Percentiles rank a stretch among this genome's conserved stretches.
Conservation (phyloP, 1,140 invertebrate genomes). For the Drosophila arawakana region DNA sequence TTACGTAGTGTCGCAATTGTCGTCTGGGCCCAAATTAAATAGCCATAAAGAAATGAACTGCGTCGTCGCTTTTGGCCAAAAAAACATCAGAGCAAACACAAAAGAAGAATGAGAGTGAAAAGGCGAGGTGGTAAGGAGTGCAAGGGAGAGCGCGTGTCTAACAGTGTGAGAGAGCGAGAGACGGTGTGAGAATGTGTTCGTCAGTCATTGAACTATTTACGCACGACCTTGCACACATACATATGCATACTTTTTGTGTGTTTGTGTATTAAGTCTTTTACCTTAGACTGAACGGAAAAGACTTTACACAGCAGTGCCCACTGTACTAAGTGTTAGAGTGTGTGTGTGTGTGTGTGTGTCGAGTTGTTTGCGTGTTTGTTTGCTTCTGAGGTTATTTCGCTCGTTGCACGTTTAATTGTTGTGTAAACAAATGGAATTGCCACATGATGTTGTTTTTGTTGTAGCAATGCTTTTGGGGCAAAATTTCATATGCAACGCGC, state of each 20-base stretch:
- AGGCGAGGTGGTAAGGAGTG: background rate
- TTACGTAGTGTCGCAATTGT: slow-evolving; percentile 23
- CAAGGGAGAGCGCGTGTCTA: slow-evolving; percentile 13
- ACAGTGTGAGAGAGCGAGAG: slow-evolving; percentile 12
- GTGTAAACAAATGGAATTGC: slow-evolving; percentile 65
- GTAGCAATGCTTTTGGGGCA: slow-evolving; percentile 20
- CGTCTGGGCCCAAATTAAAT: slow-evolving; percentile 24
- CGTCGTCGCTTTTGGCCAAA: slow-evolving; percentile 43
- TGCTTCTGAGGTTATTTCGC: slow-evolving; percentile 50
- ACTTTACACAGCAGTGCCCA: slow-evolving; percentile 1
- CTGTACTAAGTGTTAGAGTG: background rate
- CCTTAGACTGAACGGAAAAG: slow-evolving; percentile 17
- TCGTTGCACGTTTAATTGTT: slow-evolving; percentile 67
- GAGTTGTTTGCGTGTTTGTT: slow-evolving; percentile 18
- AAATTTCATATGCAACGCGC: slow-evolving; percentile 18
- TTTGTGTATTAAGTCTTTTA: slow-evolving; percentile 7
- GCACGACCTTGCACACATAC: slow-evolving; percentile 66
- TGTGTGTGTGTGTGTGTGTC: slow-evolving; percentile 15
- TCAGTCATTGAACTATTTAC: slow-evolving; percentile 78
- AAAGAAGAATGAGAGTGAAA: slow-evolving; percentile 21
- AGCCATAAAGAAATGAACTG: slow-evolving; percentile 34
- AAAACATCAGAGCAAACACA: slow-evolving; percentile 38
- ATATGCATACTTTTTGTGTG: background rate
- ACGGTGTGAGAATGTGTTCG: slow-evolving; percentile 40
- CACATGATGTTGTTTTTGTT: slow-evolving; percentile 42